Base-by-base conservation (phyloP, 2,888 invertebrate genomes). In the Imbricaverruca yamaguchii region DNA sequence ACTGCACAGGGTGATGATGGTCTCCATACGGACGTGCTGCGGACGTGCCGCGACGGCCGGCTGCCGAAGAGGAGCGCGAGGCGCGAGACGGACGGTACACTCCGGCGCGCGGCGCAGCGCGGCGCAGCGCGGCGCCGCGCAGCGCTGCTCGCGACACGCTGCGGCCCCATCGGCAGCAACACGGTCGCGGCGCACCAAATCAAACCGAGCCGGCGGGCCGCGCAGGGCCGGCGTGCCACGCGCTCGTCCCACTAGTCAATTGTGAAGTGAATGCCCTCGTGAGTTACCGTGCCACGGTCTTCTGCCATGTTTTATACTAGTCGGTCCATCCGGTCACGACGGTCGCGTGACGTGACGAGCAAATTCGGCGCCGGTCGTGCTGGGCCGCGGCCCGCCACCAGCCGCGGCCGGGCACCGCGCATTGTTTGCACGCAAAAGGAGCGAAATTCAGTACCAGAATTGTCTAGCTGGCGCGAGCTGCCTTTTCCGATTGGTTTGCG, bases 301-400 rank as follows among this genome's bases (percentile, higher is more conserved):
- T 55, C 74, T 74, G 74, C 74, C 74, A 74, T 74, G 74, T 74
- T 74, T 74, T 55, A 74, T 74, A 74, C 74, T 74, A 74, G 74
- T 74, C 74, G 74, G 74, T 55, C 21, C 53, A 13, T 9, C 74
- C 69, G 21, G 74, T 55, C 55, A 21, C 55, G 21, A 21, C 65
- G 74, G 9, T 21, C n/a, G 55, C 7, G 74, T 21, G 55, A 15
- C 74, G 53, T 18, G 15, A 59, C 12, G 15, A 11, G 74, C 23
- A 74, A 74, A 74, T 74, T 69, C 39, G 39, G 25, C 39, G 39
- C 39, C 4, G 39, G 69, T 69, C 39, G 69, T 15, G 69, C 39
- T 69, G 69, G 25, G 15, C 69, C 69, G 6, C 2, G 69, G 69
- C 69, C 39, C 69, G 69, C 39, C 39, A 69, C 69, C 69, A 69